Base-by-base conservation (phyloP, 2,797 vertebrate genomes). In the Xerus rutilus region DNA sequence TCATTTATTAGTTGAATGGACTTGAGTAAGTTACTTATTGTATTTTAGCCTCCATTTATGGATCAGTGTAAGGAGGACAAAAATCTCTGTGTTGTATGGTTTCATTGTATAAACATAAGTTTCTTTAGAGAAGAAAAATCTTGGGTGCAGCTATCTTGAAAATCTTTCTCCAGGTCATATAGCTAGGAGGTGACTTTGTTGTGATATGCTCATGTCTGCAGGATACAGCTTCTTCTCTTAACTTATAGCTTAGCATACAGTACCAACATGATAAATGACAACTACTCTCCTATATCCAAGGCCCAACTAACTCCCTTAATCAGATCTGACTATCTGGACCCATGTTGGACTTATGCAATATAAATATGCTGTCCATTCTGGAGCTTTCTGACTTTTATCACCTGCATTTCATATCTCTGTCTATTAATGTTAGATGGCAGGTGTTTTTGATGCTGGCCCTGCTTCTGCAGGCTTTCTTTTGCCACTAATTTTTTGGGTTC, bases 1-100 rank as follows among this genome's bases (percentile, higher is more conserved):
- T 11, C 23, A 47, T 62, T 70, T 89, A 57, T 74, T 94, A 73
- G n/a, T 83, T 69, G 14, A 73, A 67, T 70, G 7, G 12, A 86
- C 21, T 84, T 62, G 28, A 89, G 12, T 45, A 43, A 17, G 30
- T 67, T 52, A 35, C 39, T 84, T 74, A 73, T 54, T 91, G 1
- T 70, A 76, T 93, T 82, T 18, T 18, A 93, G 47, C 1, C n/a
- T 92, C 30, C 77, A 39, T 11, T 94, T 90, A 91, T 74, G 23
- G 12, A 74, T 77, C 28, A 89, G 14, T 86, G 32, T 45, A 78
- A 72, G 86, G 14, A 64, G 17, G 39, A 47, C 3, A 90, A 86
- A 39, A 57, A 62, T 92, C 13, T 89, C 23, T 35, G 3, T 65
- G 47, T 57, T 91, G 3, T 28, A 82, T 17, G 10, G 43, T 47